Percentiles rank a stretch among this genome's conserved stretches.
These are phyloP conservation scores for Electrophaes corylata DNA, from an alignment of 2,888 invertebrate genomes.

Conservation along the genomic window DNA sequence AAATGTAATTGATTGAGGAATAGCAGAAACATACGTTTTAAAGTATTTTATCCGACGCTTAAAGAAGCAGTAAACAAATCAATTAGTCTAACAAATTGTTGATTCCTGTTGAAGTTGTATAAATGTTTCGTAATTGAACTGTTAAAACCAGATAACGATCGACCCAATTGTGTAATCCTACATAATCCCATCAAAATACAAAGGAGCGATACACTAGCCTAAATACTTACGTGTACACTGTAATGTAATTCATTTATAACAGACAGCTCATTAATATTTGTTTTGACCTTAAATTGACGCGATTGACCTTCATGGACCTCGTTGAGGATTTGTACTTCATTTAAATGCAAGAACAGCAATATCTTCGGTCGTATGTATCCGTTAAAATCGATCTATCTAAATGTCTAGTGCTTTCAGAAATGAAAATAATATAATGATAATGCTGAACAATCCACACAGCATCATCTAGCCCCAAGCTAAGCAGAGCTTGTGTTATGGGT, in stretches of 20 bases:
- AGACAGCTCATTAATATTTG: conserved; percentile 29
- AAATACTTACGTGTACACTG: conserved; percentile 8
- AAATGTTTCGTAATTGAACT: conserved; percentile 42
- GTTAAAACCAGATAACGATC: conserved; percentile 47
- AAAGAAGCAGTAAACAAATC: conserved; percentile 26
- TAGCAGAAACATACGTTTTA: conserved; percentile 3
- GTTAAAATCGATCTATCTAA: conserved; percentile 26
- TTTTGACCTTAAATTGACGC: conserved; percentile 44
- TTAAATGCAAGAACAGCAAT: not conserved
- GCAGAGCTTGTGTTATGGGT: too few species aligned
- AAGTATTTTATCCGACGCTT: conserved; percentile 1
- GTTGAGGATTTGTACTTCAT: conserved; percentile 1
- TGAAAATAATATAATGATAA: conserved; percentile 20
- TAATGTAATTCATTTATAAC: conserved; percentile 14
- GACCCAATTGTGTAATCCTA: conserved; percentile 50
- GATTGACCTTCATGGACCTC: conserved; percentile 44
- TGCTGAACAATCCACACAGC: too few species aligned
- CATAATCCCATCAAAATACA: conserved; percentile 39
- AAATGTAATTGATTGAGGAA: not conserved
- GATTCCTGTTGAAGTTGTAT: conserved; percentile 29
- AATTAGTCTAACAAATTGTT: conserved; percentile 23
- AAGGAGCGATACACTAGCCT: conserved; percentile 16
- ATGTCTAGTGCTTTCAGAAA: conserved; percentile 31
- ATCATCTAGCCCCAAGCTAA: too few species aligned
- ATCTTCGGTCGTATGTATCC: conserved; percentile 2